A percentile compares a stretch with the other conserved stretches of the same genome.
These are phyloP conservation scores for Apodemus sylvaticus DNA, from an alignment of 2,113 vertebrate genomes.

Conservation along the genomic window DNA sequence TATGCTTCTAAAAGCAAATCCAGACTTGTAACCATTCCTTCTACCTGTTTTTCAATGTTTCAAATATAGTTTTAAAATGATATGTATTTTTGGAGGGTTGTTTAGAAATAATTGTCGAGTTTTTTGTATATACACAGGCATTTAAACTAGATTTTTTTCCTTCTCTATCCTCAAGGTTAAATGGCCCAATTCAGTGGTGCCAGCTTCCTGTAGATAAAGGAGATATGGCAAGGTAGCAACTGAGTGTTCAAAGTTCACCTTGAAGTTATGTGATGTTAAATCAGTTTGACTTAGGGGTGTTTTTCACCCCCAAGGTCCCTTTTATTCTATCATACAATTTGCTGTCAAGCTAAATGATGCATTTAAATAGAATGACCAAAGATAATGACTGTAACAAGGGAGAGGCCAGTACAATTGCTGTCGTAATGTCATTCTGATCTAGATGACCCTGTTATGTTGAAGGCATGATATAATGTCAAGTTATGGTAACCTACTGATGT, in stretches of 20 bases:
- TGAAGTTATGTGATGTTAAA: conserved; percentile 52
- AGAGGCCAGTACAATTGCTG: conserved; percentile 58
- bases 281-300: conserved; percentile 65
- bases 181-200: conserved; percentile 1
- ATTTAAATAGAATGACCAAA: conserved; percentile 74
- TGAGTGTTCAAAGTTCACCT: conserved; percentile 52
- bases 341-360: conserved; percentile 72
- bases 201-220: conserved; percentile 42
- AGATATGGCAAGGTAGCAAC: neutral
- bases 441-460: conserved; percentile 50
- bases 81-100: neutral
- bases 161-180: conserved; percentile 56
- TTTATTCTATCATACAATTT: conserved; percentile 69
- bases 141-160: neutral
- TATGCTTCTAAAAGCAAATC: neutral
- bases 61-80: conserved; percentile 11
- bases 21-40: neutral
- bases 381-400: conserved; percentile 61
- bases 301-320: conserved; percentile 63
- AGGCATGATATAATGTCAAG: conserved; percentile 43
- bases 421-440: conserved; percentile 48
- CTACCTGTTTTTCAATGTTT: neutral
- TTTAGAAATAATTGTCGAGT: neutral
- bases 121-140: neutral
- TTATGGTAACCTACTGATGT: conserved; percentile 27